Conservation (phyloP, 1,140 invertebrate species). For the Trichogramma pretiosum region DNA sequence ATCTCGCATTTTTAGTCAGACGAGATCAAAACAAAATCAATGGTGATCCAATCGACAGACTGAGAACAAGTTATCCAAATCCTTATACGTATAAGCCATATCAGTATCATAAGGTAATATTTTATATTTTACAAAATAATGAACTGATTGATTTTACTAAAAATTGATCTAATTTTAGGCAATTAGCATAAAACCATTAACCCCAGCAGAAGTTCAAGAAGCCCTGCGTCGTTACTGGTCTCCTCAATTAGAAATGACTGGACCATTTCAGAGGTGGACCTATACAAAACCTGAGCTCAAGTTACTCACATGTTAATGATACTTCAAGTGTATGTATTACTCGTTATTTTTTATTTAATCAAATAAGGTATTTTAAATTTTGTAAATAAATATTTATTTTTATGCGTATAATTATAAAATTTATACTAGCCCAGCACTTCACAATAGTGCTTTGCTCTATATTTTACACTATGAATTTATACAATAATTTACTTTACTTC, state of each 20-base stretch:
- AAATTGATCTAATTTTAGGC: slow-evolving; percentile 24
- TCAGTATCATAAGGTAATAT: slow-evolving; percentile 35
- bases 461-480: slow-evolving; percentile 36
- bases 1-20: slow-evolving; percentile 54
- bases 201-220: slow-evolving; percentile 51
- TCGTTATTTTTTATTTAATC: not conserved
- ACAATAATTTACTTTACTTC: slow-evolving; percentile 39
- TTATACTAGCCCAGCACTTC: too few species aligned
- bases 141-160: slow-evolving; percentile 9
- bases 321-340: too few species aligned
- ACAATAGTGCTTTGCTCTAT: not conserved
- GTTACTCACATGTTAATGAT: slow-evolving; percentile 33
- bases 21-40: slow-evolving; percentile 47
- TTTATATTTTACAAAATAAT: slow-evolving; percentile 3
- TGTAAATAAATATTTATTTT: slow-evolving; percentile 6
- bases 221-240: slow-evolving; percentile 49
- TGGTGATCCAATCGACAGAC: slow-evolving; percentile 46
- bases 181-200: slow-evolving; percentile 37
- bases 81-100: slow-evolving; percentile 40
- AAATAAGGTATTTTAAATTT: not conserved
- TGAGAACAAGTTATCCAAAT: slow-evolving; percentile 39
- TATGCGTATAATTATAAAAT: too few species aligned
- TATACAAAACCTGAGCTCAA: slow-evolving; percentile 35
- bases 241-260: slow-evolving; percentile 38
- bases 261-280: slow-evolving; percentile 39